Base-by-base conservation (phyloP, 2,113 vertebrate genomes). In the Drymodes brunneopygia region DNA sequence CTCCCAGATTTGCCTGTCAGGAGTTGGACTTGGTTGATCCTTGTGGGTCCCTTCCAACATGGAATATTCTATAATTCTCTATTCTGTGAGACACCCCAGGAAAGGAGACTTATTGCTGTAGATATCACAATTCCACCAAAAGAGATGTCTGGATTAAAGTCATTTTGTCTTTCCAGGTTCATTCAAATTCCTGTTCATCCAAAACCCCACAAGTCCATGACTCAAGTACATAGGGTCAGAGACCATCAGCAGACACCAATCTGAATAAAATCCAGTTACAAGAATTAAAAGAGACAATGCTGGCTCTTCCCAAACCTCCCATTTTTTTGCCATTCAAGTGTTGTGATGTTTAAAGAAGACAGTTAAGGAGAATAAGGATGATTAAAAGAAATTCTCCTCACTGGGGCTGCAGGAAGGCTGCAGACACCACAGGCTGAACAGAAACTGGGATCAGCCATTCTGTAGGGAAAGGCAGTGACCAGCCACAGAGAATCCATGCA, bases 1-100 rank as follows among this genome's bases (percentile, higher is more conserved):
- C 80, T 42, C 57, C 50, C 71, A 65, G 56, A 33, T 90, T 44
- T 74, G 35, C 22, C 66, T 67, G 47, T 21, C 56, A 54, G 36
- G n/a, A 61, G 47, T 0, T 69, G 70, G 47, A 8, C 38, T 69
- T 42, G 0, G 0, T 7, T 77, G 25, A 42, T 90, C 35, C 40
- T 69, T 69, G n/a, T 54, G 40, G 11, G 40, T 61, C 25, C 6
- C 25, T 61, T 42, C 54, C 17, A 61, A 23, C 17, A 10, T 31
- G 11, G 56, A 28, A 77, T 77, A 28, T 42, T 77, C 40, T 69
- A 1, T 40, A 12, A 33, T 69, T 74, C 45, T 47, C 21, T 35
- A 7, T 48, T 64, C 50, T 54, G 1, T 42, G 10, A 42, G 56
- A 50, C 33, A 57, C 28, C 57, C 19, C 70, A 53, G 71, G 62